Evolutionary conservation across 1,140 invertebrate species (phyloP).

Genomic region (Dinoponera quadriceps): DNA sequence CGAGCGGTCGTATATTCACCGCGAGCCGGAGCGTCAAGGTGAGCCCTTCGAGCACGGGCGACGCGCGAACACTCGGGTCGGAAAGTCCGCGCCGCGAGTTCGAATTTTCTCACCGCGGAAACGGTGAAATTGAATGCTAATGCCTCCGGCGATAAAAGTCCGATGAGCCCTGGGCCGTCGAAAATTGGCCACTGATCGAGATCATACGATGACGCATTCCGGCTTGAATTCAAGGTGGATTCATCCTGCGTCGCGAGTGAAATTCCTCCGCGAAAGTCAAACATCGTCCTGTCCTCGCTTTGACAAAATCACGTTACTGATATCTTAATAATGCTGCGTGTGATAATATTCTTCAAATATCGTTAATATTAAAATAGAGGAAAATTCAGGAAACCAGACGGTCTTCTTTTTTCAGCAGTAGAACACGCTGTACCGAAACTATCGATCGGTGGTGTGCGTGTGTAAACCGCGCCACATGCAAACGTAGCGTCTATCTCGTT

Average conservation of each 20-base stretch:
- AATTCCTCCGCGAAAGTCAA: too few species aligned
- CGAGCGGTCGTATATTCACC: background rate
- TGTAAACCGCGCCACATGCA: conserved; percentile 3
- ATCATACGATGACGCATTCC: too few species aligned
- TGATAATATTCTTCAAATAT: background rate
- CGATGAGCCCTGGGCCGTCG: background rate
- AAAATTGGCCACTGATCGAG: too few species aligned
- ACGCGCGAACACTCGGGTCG: background rate
- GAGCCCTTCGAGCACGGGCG: background rate
- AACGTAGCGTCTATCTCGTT: conserved; percentile 1
- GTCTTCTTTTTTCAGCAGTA: too few species aligned
- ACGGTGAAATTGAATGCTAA: background rate
- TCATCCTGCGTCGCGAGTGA: too few species aligned
- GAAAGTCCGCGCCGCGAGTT: background rate
- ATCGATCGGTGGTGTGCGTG: conserved; percentile 8
- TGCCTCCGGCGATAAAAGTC: background rate
- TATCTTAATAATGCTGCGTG: too few species aligned
- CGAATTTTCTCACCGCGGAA: background rate
- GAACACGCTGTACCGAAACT: conserved; percentile 8
- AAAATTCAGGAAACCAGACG: background rate
- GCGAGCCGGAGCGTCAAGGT: background rate
- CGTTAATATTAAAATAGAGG: background rate
- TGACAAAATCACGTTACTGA: too few species aligned
- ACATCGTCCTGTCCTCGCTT: too few species aligned
- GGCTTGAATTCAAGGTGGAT: too few species aligned